Evolutionary conservation across 2,888 invertebrate species (phyloP), one percentile per base, ranked within the genome.

Genomic region (Drosophila greeni): DNA sequence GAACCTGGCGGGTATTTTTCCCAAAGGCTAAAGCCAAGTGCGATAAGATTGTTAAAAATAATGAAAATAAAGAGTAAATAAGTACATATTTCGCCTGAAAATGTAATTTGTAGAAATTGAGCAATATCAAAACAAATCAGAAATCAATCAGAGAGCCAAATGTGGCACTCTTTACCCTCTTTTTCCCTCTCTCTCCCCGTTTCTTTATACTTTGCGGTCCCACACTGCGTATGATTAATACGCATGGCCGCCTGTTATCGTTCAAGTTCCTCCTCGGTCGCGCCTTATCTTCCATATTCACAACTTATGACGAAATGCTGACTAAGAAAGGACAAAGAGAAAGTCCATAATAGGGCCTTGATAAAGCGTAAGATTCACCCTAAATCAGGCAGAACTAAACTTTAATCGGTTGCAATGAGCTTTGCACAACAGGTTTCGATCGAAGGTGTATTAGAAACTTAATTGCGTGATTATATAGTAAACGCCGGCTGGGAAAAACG

Each of bases 341-440:
- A 7, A 11, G 26, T n/a, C 18, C 8, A 36, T 29, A 36, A 16
- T 14, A 11, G 3, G 16, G 5, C 4, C 16, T 53, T 1, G 1
- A 18, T 11, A 20, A 5, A 26, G 11, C 18, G n/a, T n/a, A 11
- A 24, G n/a, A 26, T 24, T 23, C n/a, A 16, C 4, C 9, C 16
- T 3, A 37, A 54, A 40, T 24, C 3, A 55, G 11, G 4, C 36
- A 23, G 5, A 36, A 57, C 5, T 37, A 31, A 59, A 37, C 16
- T 43, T 18, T 40, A 36, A 57, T 57, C 18, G 57, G 3, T 16
- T 29, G 18, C 57, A 52, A 2, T 11, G 29, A 29, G 45, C 31
- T 47, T 20, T 8, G 36, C 23, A 47, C 70, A 82, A 73, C 79
- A 60, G 75, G 81, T 78, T 76, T 62, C 26, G 34, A 42, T 62